Evolutionary conservation across 1,140 invertebrate genomes (phyloP).

Genomic region (Campoletis sonorensis): DNA sequence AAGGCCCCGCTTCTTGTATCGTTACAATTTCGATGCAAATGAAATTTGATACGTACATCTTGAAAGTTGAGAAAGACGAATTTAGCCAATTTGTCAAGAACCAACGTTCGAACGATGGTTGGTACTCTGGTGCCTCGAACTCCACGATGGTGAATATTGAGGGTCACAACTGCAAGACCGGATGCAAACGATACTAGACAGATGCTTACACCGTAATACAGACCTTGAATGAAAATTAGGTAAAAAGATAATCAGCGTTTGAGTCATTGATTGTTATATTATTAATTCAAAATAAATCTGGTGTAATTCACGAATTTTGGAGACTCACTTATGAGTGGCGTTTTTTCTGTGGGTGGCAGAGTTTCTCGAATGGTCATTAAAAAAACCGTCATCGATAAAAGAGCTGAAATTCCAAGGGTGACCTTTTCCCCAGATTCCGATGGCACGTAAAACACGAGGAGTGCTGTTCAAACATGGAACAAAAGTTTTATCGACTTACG

Average conservation of each 20-base stretch:
- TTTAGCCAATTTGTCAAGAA: slow-evolving; percentile 81
- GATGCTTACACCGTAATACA: slow-evolving; percentile 95
- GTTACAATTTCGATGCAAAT: background rate
- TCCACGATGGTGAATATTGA: slow-evolving; percentile 93
- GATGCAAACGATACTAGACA: slow-evolving; percentile 93
- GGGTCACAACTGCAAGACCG: slow-evolving; percentile 88
- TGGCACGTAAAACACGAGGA: slow-evolving; percentile 94
- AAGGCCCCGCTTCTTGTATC: too few species aligned
- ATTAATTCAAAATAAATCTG: too few species aligned
- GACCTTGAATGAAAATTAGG: slow-evolving; percentile 76
- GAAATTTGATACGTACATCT: slow-evolving; percentile 55
- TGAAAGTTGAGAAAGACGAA: slow-evolving; percentile 78
- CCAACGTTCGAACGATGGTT: slow-evolving; percentile 81
- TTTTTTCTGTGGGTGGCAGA: slow-evolving; percentile 94
- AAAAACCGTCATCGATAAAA: slow-evolving; percentile 95
- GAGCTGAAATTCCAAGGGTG: slow-evolving; percentile 90
- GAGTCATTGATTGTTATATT: too few species aligned
- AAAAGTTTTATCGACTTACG: slow-evolving; percentile 40
- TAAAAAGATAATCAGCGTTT: slow-evolving; percentile 10
- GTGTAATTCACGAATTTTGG: too few species aligned
- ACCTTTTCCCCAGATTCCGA: slow-evolving; percentile 95
- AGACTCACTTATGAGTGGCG: slow-evolving; percentile 91
- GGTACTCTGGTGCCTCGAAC: slow-evolving; percentile 87
- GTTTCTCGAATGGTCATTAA: slow-evolving; percentile 94
- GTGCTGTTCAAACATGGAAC: slow-evolving; percentile 78